Evolutionary conservation across 2,888 invertebrate species (phyloP), one percentile per base, ranked within the genome.

Genomic region (Sesia apiformis): DNA sequence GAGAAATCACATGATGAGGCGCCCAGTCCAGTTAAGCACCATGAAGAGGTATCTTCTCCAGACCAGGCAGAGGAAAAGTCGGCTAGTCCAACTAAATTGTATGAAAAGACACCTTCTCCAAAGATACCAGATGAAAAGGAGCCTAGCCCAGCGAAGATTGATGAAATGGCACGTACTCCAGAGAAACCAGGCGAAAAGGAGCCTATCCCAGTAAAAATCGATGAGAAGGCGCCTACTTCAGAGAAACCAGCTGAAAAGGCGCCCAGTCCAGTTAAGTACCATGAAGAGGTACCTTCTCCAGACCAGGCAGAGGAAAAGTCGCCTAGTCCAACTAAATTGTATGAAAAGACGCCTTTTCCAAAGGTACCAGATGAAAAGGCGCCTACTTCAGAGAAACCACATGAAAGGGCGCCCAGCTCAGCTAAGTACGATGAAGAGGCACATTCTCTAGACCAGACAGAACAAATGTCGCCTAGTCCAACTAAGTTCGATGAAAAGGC

Each of bases 21-120:
- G 4, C 23, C 56, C 1, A 63, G 59, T 40, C 55, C 57, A 2
- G 39, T 55, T 0, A 50, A 60, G 38, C 55, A 46, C 41, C 7
- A 50, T 52, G 46, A 57, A 6, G 59, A 55, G 6, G 55, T 3
- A 40, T 53, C 55, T 23, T 56, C 55, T 39, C 56, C 58, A 6
- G 40, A 46, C 3, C 54, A 56, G 38, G 8, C 8, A 4, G 57
- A 56, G 4, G 52, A 49, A 6, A 49, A 0, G 38, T 3, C n/a
- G 4, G 4, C 46, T 53, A n/a, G 46, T n/a, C 5, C 3, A 0
- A 23, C 23, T 23, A 3, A 8, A 4, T 6, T 46, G 4, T 3
- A 7, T n/a, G 50, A 46, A 4, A 51, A 46, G n/a, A 23, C 52
- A 40, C n/a, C 38, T 4, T 54, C 54, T 40, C 56, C 53, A 39